These are phyloP conservation scores for Sebastes fasciatus DNA, from an alignment of 2,113 vertebrate genomes.

Conservation along the genomic window DNA sequence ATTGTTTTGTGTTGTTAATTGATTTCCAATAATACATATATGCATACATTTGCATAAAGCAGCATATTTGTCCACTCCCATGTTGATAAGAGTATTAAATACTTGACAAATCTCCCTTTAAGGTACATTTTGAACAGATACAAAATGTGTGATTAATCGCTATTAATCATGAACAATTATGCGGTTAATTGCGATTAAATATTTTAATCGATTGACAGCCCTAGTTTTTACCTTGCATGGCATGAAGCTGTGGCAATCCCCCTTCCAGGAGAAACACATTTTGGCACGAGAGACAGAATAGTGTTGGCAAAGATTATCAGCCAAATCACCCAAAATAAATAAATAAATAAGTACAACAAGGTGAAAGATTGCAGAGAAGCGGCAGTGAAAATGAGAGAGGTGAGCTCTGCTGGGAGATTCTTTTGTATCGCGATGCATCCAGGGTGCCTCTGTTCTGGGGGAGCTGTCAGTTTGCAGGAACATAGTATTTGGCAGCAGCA, in stretches of 20 bases:
- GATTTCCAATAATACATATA: too few relatives aligned
- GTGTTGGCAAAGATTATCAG: neutral
- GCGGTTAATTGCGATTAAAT: too few relatives aligned
- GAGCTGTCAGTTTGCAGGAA: constrained; percentile 41
- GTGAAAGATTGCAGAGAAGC: neutral
- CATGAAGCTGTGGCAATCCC: neutral
- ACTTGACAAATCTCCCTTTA: too few relatives aligned
- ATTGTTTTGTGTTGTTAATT: too few relatives aligned
- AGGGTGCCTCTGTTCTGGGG: constrained; percentile 5
- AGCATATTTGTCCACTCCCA: too few relatives aligned
- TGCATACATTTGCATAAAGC: too few relatives aligned
- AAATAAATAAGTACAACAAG: neutral
- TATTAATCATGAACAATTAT: too few relatives aligned
- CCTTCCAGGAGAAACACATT: neutral
- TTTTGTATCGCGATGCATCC: constrained; percentile 6
- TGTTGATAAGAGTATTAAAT: too few relatives aligned
- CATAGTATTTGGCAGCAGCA: constrained; percentile 19
- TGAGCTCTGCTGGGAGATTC: constrained; percentile 3
- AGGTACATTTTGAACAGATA: too few relatives aligned
- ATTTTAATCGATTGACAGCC: too few relatives aligned
- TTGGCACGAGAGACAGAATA: neutral
- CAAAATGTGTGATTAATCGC: too few relatives aligned
- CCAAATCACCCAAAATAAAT: neutral
- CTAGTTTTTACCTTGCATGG: too few relatives aligned
- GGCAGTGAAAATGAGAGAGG: neutral